phyloP scores from a whole-genome alignment of 2,888 invertebrate species.

The Salpingus planirostris region DNA sequence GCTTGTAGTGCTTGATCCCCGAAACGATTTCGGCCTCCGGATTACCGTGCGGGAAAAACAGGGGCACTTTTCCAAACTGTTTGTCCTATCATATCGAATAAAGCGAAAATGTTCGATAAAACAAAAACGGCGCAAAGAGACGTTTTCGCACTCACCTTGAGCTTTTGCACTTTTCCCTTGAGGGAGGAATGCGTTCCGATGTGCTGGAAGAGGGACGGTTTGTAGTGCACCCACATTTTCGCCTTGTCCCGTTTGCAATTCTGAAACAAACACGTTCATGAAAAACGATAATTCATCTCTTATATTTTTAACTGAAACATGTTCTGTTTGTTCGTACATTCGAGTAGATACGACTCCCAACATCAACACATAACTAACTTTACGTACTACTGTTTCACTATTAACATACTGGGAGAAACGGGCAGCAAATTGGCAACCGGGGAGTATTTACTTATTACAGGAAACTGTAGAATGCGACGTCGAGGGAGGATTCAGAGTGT shows the following conservation, averaged over 20 bases:
- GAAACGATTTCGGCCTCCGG: constrained; percentile 61
- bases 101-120: constrained; percentile 4
- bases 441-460: too few species aligned
- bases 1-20: constrained; percentile 70
- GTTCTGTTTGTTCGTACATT: too few species aligned
- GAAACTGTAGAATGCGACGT: too few species aligned
- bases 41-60: constrained; percentile 73
- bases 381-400: too few species aligned
- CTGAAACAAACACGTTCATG: constrained; percentile 52
- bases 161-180: constrained; percentile 90
- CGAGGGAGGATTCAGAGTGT: too few species aligned
- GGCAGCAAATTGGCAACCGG: too few species aligned
- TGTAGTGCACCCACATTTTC: constrained; percentile 74
- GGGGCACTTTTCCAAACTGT: constrained; percentile 74
- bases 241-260: constrained; percentile 74
- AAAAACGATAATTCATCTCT: too few species aligned
- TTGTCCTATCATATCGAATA: constrained; percentile 66
- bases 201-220: constrained; percentile 90
- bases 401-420: too few species aligned
- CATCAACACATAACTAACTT: too few species aligned
- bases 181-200: constrained; percentile 91
- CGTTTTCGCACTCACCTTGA: constrained; percentile 56
- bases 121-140: constrained; percentile 2
- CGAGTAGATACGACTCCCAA: too few species aligned
- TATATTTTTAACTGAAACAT: too few species aligned